Percentiles rank a stretch among this genome's conserved stretches.
These are phyloP conservation scores for Petrolisthes manimaculis DNA, from an alignment of 2,888 invertebrate species.

Conservation along the genomic window DNA sequence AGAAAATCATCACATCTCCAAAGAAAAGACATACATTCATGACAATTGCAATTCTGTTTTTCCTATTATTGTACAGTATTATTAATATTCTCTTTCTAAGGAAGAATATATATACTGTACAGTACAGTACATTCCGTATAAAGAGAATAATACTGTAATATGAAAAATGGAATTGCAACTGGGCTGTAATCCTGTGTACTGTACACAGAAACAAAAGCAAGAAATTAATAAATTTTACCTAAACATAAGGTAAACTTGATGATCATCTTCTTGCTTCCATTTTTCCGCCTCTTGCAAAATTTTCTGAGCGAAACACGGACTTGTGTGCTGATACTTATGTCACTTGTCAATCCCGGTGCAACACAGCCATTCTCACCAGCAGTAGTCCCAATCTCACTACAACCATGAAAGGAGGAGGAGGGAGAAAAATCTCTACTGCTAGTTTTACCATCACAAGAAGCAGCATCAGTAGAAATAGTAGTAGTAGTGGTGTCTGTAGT, in stretches of 20 bases:
- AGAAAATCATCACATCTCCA: too few relatives aligned
- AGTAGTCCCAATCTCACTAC: not conserved
- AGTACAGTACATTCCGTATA: not conserved
- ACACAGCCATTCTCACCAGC: not conserved
- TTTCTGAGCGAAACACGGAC: slow-evolving; percentile 47
- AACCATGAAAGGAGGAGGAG: not conserved
- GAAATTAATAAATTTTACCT: slow-evolving; percentile 32
- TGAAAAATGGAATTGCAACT: not conserved
- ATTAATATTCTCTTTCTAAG: too few relatives aligned
- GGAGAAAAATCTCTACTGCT: not conserved
- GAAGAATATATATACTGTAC: too few relatives aligned
- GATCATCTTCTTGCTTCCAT: slow-evolving; percentile 43
- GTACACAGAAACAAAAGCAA: not conserved
- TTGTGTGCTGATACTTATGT: slow-evolving; percentile 41
- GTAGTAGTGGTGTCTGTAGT: not conserved
- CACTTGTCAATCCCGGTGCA: not conserved
- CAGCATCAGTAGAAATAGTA: not conserved
- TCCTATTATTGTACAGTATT: too few relatives aligned
- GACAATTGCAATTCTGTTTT: too few relatives aligned
- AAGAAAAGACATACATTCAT: too few relatives aligned
- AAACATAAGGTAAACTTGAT: slow-evolving; percentile 52
- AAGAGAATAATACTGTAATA: not conserved
- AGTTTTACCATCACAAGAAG: not conserved
- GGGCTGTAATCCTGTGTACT: not conserved
- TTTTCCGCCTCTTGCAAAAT: slow-evolving; percentile 38